Percentiles rank a stretch among this genome's conserved stretches.
Evolutionary conservation across 1,140 invertebrate genomes (phyloP).

Genomic region (Idris sp.): DNA sequence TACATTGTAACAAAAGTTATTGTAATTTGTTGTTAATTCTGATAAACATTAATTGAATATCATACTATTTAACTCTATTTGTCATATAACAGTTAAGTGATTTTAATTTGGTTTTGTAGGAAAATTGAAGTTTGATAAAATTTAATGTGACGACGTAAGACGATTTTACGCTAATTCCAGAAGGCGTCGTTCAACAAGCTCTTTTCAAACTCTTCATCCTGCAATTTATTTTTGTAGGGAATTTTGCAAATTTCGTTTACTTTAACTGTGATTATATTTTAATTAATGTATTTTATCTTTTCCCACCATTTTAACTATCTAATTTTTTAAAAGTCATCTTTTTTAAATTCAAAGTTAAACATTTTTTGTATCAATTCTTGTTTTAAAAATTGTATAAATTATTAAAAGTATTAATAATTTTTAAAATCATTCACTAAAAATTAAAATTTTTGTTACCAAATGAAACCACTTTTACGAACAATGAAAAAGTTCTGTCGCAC

Average conservation of each 20-base stretch:
- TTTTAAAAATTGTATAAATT: no score
- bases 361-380: no score
- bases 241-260: slow-evolving; percentile 9
- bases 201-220: slow-evolving; percentile 12
- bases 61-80: slow-evolving; percentile 30
- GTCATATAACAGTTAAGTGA: slow-evolving; percentile 25
- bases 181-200: slow-evolving; percentile 7
- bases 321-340: no score
- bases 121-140: slow-evolving; percentile 20
- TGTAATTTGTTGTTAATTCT: no score
- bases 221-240: slow-evolving; percentile 6
- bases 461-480: not conserved
- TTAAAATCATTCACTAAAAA: no score
- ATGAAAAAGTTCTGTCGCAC: slow-evolving; percentile 1
- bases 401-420: no score
- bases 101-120: slow-evolving; percentile 19
- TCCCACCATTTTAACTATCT: no score
- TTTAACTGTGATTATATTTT: no score
- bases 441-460: no score
- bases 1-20: slow-evolving; percentile 23
- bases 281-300: no score
- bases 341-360: no score
- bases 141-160: slow-evolving; percentile 27
- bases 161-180: slow-evolving; percentile 14
- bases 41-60: slow-evolving; percentile 28